Evolutionary conservation across 1,140 invertebrate species (phyloP).

Genomic region (Helicorthomorpha holstii): DNA sequence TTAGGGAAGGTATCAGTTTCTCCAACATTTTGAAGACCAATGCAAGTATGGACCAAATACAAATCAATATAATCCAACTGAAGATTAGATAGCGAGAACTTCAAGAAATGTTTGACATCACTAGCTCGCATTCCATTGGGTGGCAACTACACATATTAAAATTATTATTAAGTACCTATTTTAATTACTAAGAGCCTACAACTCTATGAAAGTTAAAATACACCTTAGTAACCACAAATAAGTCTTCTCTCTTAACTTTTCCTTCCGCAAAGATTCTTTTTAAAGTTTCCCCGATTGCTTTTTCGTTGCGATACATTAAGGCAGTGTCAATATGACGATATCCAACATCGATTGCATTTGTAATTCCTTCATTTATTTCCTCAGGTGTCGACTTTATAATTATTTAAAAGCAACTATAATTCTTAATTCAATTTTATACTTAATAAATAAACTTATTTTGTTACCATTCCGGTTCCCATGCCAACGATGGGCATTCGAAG

Average conservation of each 20-base stretch:
- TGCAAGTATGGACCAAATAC: slow-evolving; percentile 62
- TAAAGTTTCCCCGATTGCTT: slow-evolving; percentile 7
- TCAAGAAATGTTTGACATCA: slow-evolving; percentile 50
- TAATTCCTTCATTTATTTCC: too few relatives aligned
- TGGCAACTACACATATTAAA: background rate
- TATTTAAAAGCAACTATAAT: too few relatives aligned
- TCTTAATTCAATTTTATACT: too few relatives aligned
- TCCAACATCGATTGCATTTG: slow-evolving; percentile 39
- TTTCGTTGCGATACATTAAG: slow-evolving; percentile 51
- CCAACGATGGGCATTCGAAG: too few relatives aligned
- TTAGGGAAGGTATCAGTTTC: background rate
- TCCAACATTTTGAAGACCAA: slow-evolving; percentile 11
- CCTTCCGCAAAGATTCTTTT: slow-evolving; percentile 50
- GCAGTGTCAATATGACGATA: slow-evolving; percentile 69
- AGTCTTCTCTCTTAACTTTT: slow-evolving; percentile 48
- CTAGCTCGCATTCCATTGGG: slow-evolving; percentile 26
- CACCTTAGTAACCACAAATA: slow-evolving; percentile 68
- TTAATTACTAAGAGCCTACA: too few relatives aligned
- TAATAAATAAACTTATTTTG: too few relatives aligned
- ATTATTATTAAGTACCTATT: background rate
- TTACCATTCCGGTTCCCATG: too few relatives aligned
- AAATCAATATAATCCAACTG: slow-evolving; percentile 65
- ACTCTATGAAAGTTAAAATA: slow-evolving; percentile 24
- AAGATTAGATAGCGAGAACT: slow-evolving; percentile 50
- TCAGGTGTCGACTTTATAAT: too few relatives aligned